phyloP scores from a whole-genome alignment of 2,797 vertebrate genomes.

The Hypotaenidia philippensis region DNA sequence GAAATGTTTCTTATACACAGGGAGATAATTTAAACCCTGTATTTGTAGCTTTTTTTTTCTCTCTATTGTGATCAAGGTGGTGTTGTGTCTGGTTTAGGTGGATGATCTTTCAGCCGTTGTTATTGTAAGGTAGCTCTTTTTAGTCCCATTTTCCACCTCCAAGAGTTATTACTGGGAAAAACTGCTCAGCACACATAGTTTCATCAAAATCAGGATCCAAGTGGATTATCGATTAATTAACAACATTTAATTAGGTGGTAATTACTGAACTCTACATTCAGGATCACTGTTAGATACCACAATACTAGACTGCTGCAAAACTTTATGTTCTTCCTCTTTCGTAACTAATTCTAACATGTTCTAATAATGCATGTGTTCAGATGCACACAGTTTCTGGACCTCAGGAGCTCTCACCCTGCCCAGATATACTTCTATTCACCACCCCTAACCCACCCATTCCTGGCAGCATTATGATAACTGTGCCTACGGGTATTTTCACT shows the following conservation, averaged over 20 bases:
- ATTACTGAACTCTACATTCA: background rate
- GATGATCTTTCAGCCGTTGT: background rate
- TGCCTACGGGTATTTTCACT: background rate
- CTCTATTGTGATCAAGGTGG: rapidly evolving
- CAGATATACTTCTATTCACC: background rate
- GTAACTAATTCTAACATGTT: background rate
- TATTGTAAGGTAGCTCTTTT: background rate
- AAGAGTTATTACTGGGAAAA: background rate
- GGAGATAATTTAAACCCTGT: background rate
- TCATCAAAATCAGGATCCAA: background rate
- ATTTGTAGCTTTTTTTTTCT: background rate
- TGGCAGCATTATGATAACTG: rapidly evolving
- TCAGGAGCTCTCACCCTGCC: rapidly evolving
- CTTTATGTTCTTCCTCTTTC: background rate
- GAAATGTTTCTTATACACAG: background rate
- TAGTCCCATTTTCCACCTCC: background rate
- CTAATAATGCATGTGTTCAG: rapidly evolving
- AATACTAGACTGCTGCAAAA: background rate
- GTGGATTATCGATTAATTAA: background rate
- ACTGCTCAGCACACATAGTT: background rate
- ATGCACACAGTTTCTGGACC: rapidly evolving
- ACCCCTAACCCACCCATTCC: background rate
- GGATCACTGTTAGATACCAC: background rate
- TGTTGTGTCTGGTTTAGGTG: background rate
- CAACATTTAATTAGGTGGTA: background rate